Evolutionary conservation across 2,888 invertebrate genomes (phyloP).

Genomic region (Cataglyphis altisquamis): DNA sequence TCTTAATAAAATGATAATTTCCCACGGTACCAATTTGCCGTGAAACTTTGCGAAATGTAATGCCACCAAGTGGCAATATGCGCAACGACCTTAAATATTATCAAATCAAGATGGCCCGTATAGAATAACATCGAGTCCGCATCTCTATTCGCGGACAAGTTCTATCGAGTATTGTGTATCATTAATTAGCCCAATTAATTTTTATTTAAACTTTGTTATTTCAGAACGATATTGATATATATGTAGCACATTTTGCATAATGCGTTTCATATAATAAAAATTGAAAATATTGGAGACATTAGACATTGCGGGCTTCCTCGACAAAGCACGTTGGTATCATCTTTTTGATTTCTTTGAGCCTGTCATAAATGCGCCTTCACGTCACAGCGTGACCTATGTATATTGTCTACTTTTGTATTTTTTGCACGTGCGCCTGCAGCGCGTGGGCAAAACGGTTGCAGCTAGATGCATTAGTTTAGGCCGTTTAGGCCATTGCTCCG

Average conservation of each 20-base stretch:
- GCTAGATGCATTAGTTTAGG: conserved; percentile 69
- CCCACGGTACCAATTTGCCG: conserved; percentile 49
- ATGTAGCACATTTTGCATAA: neutral
- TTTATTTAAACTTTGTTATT: neutral
- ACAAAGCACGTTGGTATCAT: neutral
- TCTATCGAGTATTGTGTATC: neutral
- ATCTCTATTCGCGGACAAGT: neutral
- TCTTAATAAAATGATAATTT: conserved; percentile 63
- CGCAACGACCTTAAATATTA: conserved; percentile 67
- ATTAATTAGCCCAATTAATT: neutral
- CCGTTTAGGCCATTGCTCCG: conserved; percentile 70
- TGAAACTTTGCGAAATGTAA: conserved; percentile 63
- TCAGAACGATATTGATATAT: neutral
- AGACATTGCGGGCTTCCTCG: neutral
- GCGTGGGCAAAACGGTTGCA: conserved; percentile 64
- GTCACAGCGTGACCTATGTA: conserved; percentile 23
- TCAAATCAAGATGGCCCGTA: conserved; percentile 61
- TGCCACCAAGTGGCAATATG: conserved; percentile 65
- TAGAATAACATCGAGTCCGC: conserved; percentile 48
- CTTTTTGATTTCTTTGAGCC: neutral
- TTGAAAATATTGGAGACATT: neutral
- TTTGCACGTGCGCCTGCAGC: conserved; percentile 12
- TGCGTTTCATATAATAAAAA: neutral
- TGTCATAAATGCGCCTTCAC: conserved; percentile 4
- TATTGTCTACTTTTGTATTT: conserved; percentile 9